A percentile compares a stretch with the other conserved stretches of the same genome.
These are phyloP conservation scores for Cephalopachus bancanus DNA, from an alignment of 2,797 vertebrate genomes.

Conservation along the genomic window DNA sequence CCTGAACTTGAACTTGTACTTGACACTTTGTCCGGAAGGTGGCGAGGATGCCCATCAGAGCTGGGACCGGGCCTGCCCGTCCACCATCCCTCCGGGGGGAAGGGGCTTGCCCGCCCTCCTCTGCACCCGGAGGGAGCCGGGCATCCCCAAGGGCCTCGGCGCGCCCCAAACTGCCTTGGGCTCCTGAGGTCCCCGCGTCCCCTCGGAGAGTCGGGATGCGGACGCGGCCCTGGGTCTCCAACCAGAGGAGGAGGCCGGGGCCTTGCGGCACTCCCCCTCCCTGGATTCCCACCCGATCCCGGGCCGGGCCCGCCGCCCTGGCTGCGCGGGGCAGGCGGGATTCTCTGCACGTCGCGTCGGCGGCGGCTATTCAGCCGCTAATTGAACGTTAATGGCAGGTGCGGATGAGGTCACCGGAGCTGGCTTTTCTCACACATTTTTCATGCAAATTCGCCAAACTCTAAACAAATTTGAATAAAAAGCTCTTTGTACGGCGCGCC, in stretches of 20 bases:
- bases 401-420: conserved; percentile 92
- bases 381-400: conserved; percentile 96
- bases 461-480: conserved; percentile 94
- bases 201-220: not conserved
- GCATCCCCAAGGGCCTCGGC: not conserved
- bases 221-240: conserved; percentile 64
- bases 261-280: not conserved
- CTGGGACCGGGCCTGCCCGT: not conserved
- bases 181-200: not conserved
- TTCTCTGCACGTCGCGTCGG: conserved; percentile 92
- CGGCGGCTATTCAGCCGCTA: conserved; percentile 92
- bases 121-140: not conserved
- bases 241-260: conserved; percentile 3
- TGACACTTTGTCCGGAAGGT: conserved; percentile 87
- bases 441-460: conserved; percentile 93
- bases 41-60: conserved; percentile 72
- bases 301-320: not conserved
- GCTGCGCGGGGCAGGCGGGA: conserved; percentile 86
- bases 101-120: not conserved
- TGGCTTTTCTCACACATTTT: conserved; percentile 94
- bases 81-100: not conserved
- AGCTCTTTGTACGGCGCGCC: conserved; percentile 89
- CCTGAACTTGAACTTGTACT: conserved; percentile 91
- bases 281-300: not conserved
- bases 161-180: not conserved